Conservation (phyloP, 1,140 invertebrate genomes). For the Hylaeus volcanicus region DNA sequence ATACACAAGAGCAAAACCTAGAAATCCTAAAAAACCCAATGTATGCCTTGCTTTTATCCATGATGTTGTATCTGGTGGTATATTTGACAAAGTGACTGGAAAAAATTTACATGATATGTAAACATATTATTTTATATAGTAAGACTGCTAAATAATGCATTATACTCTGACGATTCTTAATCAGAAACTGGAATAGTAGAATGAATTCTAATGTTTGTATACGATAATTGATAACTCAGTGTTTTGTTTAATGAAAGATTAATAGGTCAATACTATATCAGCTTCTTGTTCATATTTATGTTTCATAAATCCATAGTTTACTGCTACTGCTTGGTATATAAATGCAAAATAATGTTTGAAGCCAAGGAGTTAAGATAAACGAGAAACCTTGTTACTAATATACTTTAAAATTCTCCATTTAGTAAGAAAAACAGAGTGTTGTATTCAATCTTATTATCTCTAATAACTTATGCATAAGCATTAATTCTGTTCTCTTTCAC, state of each 20-base stretch:
- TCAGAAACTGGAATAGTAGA: too few relatives aligned
- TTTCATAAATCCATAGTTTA: neutral
- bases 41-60: slow-evolving; percentile 87
- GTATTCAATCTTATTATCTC: neutral
- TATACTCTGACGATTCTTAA: too few relatives aligned
- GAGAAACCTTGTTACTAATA: neutral
- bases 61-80: slow-evolving; percentile 82
- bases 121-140: neutral
- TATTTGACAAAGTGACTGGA: slow-evolving; percentile 72
- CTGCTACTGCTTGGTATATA: too few relatives aligned
- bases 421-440: neutral
- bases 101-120: slow-evolving; percentile 47
- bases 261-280: neutral
- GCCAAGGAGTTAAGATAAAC: neutral
- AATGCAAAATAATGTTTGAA: too few relatives aligned
- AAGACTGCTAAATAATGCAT: slow-evolving; percentile 6
- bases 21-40: slow-evolving; percentile 89
- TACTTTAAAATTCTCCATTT: neutral
- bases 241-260: too few relatives aligned
- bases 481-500: neutral
- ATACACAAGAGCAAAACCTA: slow-evolving; percentile 92
- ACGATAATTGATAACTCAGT: too few relatives aligned
- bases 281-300: neutral
- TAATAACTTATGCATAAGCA: neutral
- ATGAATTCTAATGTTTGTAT: too few relatives aligned